Base-by-base conservation (phyloP, 2,797 vertebrate species). In the Thamnophis elegans region DNA sequence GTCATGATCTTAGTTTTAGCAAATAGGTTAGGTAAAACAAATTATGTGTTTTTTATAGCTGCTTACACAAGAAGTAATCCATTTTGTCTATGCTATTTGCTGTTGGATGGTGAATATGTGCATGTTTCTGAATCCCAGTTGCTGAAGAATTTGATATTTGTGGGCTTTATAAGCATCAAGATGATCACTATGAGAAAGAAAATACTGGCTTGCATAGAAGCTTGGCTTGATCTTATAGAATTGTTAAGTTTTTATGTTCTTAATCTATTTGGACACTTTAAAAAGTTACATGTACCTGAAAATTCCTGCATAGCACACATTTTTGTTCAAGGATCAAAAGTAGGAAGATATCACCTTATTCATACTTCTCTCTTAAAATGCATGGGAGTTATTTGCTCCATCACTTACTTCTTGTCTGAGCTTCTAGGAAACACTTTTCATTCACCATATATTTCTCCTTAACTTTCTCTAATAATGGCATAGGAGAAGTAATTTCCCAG, bases 401-500 rank as follows among this genome's bases (percentile, higher is more conserved):
- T 88, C 58, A 88, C 62, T 90, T 65, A 90, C 12, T 85, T 28
- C 85, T 92, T 89, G 82, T 93, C 56, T 55, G 32, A 42, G 56
- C 65, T 93, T 78, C 55, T 87, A 90, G 51, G 68, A 65, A 88
- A 92, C 65, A 53, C 56, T 85, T 92, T 92, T 85, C 58, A 85
- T 90, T 73, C 68, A 65, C 68, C 58, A 90, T 92, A 85, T 93
- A 93, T 90, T 88, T 90, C 82, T 86, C 88, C 28, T 85, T 91
- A 85, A 91, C 87, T 91, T 73, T 85, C 73, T 89, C 78, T 12
- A 89, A 68, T 93, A 85, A 93, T 89, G 68, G 73, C 51, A 91
- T 51, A 85, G 87, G 53, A 89, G 20, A 93, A 87, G 73, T 89
- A 93, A 93, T 93, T 91, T 91, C 73, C 87, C 85, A 89, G 92